Conservation (phyloP, 2,113 vertebrate genomes). For the Dissostichus mawsoni region DNA sequence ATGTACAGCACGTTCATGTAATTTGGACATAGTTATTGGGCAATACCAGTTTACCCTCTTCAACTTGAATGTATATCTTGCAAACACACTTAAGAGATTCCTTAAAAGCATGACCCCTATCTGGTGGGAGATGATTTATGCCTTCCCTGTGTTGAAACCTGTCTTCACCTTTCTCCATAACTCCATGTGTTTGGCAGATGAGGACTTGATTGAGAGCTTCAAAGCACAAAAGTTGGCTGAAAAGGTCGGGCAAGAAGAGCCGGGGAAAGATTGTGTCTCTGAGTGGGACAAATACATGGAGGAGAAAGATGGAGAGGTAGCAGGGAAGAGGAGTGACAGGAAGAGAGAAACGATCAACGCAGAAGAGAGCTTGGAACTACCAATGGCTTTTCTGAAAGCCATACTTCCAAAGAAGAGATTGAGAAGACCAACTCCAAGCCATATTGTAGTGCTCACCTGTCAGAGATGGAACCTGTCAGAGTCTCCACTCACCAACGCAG, state of each 20-base stretch:
- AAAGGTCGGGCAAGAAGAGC: constrained; percentile 45
- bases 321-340: constrained; percentile 25
- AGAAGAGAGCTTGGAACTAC: neutral
- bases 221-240: constrained; percentile 41
- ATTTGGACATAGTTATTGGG: neutral
- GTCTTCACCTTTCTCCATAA: neutral
- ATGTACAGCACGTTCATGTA: neutral
- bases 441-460: neutral
- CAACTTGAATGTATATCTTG: neutral
- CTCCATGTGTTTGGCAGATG: constrained; percentile 19
- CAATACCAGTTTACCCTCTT: neutral
- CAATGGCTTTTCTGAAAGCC: neutral
- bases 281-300: constrained; percentile 52
- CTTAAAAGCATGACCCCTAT: neutral
- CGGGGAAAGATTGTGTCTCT: constrained; percentile 31
- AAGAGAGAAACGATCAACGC: constrained; percentile 14
- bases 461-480: neutral
- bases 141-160: neutral
- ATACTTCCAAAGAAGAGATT: constrained; percentile 7
- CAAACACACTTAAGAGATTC: neutral
- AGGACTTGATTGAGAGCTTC: constrained; percentile 14
- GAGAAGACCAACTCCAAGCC: neutral
- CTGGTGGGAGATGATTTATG: neutral
- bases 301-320: constrained; percentile 54
- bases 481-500: constrained; percentile 9